phyloP scores from a whole-genome alignment of 1,140 invertebrate genomes.

The Drosophila parvula region DNA sequence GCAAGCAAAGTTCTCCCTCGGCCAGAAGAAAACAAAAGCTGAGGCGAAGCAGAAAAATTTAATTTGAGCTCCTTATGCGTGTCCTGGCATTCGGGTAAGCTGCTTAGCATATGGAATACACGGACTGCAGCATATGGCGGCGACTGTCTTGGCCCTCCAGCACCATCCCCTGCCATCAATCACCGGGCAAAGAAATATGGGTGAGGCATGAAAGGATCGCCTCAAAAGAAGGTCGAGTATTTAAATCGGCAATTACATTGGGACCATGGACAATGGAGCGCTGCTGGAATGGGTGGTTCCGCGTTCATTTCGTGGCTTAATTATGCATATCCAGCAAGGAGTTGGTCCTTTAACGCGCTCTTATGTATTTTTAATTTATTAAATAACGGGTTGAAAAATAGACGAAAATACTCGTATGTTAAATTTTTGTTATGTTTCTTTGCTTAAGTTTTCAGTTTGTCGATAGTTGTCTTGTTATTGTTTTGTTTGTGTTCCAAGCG shows the following conservation, averaged over 20 bases:
- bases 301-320: conserved; percentile 36
- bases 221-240: conserved; percentile 34
- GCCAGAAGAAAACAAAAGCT: conserved; percentile 29
- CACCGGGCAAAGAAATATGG: conserved; percentile 42
- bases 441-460: neutral
- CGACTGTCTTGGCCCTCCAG: conserved; percentile 22
- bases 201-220: conserved; percentile 17
- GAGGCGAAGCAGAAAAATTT: conserved; percentile 51
- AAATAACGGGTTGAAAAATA: neutral
- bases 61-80: conserved; percentile 78
- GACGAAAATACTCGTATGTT: neutral
- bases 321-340: conserved; percentile 34
- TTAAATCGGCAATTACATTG: conserved; percentile 71
- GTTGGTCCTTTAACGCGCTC: neutral
- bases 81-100: conserved; percentile 59
- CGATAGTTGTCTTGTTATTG: neutral
- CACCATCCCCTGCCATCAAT: conserved; percentile 48
- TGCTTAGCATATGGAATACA: conserved; percentile 62
- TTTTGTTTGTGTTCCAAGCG: conserved; percentile 2
- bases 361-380: neutral
- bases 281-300: neutral
- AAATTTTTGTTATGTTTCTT: no score
- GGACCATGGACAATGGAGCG: neutral
- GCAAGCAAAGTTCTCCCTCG: conserved; percentile 51
- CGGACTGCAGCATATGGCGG: conserved; percentile 25